Conservation (phyloP, 2,797 vertebrate species). For the Rhinoraja longicauda region DNA sequence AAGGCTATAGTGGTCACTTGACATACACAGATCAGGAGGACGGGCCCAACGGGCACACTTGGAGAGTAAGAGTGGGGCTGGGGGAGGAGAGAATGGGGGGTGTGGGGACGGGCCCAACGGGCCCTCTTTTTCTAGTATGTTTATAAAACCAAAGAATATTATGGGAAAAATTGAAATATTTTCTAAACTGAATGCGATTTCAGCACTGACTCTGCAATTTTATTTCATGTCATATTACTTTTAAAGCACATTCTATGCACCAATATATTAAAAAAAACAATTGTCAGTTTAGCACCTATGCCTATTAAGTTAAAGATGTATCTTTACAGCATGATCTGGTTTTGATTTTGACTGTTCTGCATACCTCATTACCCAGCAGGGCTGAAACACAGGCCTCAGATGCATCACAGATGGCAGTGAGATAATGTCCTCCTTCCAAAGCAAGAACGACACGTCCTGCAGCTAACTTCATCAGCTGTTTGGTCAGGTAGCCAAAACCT, state of each 20-base stretch:
- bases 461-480: conserved; percentile 86
- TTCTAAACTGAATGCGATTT: not conserved
- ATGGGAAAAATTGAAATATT: not conserved
- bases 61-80: too few relatives aligned
- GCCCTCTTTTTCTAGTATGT: too few relatives aligned
- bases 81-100: too few relatives aligned
- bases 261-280: not conserved
- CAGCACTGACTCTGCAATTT: not conserved
- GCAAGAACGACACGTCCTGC: conserved; percentile 86
- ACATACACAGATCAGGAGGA: too few relatives aligned
- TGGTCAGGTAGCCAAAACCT: conserved; percentile 90
- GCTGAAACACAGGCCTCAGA: conserved; percentile 84
- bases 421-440: conserved; percentile 85
- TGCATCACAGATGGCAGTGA: conserved; percentile 86
- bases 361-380: conserved; percentile 80
- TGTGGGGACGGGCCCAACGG: too few relatives aligned
- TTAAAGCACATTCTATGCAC: not conserved
- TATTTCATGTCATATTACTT: not conserved
- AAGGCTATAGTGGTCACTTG: too few relatives aligned
- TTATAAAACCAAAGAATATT: not conserved
- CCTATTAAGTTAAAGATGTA: conserved; percentile 14
- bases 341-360: conserved; percentile 35
- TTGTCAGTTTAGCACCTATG: conserved; percentile 37
- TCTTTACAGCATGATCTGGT: conserved; percentile 34
- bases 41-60: too few relatives aligned